These are phyloP conservation scores for Gobius niger DNA, from an alignment of 2,113 vertebrate species.

Conservation along the genomic window DNA sequence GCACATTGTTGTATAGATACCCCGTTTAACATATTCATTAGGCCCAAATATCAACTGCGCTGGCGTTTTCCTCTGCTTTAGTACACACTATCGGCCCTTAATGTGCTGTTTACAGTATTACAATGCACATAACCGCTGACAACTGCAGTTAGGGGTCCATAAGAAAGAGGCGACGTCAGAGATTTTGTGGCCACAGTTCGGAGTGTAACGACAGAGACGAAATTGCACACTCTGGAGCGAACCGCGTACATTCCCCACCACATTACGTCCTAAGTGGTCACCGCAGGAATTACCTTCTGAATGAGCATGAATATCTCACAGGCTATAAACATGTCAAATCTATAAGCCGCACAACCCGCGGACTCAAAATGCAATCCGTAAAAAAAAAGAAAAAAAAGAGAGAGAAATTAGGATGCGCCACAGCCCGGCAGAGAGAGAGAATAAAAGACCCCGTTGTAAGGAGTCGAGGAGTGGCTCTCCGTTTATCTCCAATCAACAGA, in stretches of 20 bases:
- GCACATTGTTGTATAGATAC: too few species aligned
- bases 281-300: background rate
- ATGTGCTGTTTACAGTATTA: too few species aligned
- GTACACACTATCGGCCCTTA: too few species aligned
- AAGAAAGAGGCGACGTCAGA: too few species aligned
- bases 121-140: too few species aligned
- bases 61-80: too few species aligned
- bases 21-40: too few species aligned
- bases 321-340: conserved; percentile 37
- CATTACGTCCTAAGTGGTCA: background rate
- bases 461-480: background rate
- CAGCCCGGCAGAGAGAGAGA: conserved; percentile 13
- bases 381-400: background rate
- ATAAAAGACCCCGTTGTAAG: conserved; percentile 3
- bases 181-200: background rate
- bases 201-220: background rate
- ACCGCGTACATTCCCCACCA: background rate
- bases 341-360: background rate
- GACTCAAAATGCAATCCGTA: conserved; percentile 14
- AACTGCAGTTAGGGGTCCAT: too few species aligned
- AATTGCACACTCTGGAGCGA: background rate
- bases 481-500: background rate
- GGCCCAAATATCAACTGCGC: too few species aligned
- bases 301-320: conserved; percentile 10
- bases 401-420: conserved; percentile 6